Evolutionary conservation across 2,113 vertebrate species (phyloP).

Genomic region (Notechis scutatus): DNA sequence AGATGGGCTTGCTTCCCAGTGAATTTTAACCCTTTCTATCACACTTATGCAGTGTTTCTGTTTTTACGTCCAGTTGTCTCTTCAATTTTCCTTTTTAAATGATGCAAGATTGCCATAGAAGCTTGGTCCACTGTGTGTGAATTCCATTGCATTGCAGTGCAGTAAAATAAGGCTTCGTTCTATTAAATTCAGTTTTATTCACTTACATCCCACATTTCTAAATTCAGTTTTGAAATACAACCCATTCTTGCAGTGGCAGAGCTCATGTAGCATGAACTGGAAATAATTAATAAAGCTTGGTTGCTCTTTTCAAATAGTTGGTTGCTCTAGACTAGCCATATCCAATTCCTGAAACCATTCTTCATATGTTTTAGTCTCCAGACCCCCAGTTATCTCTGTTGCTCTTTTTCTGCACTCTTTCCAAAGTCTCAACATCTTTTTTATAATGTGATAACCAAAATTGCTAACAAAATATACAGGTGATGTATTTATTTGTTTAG

Average conservation of each 20-base stretch:
- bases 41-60: background rate
- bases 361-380: background rate
- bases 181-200: background rate
- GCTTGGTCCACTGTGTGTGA: background rate
- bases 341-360: background rate
- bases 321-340: background rate
- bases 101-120: background rate
- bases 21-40: background rate
- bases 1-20: background rate
- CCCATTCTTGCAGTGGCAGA: background rate
- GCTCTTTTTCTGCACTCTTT: background rate
- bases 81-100: background rate
- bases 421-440: background rate
- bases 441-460: background rate
- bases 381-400: background rate
- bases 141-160: background rate
- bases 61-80: background rate
- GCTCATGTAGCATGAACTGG: background rate
- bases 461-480: background rate
- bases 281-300: background rate
- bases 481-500: background rate
- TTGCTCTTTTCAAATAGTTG: background rate
- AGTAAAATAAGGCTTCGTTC: background rate
- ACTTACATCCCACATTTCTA: background rate
- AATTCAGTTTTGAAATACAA: background rate